phyloP scores from a whole-genome alignment of 1,140 invertebrate genomes.

The Asobara japonica region DNA sequence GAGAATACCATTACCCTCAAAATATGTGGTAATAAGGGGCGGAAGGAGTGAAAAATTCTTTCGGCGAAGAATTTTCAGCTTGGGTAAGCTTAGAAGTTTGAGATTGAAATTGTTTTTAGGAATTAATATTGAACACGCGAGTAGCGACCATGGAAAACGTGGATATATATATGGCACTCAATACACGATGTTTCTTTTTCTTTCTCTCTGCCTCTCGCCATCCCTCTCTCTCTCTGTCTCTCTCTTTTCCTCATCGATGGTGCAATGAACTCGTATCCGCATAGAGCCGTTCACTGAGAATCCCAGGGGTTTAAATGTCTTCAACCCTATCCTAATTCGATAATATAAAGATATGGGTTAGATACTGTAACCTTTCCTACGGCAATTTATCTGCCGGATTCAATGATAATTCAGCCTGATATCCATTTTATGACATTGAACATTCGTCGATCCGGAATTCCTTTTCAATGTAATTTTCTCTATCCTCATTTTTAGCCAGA shows the following conservation, averaged over 20 bases:
- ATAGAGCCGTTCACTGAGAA: not conserved
- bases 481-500: too few relatives aligned
- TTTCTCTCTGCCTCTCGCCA: not conserved
- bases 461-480: too few relatives aligned
- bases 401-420: not conserved
- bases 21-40: not conserved
- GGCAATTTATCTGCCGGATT: not conserved
- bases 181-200: not conserved
- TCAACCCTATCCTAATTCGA: not conserved
- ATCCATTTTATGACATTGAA: not conserved
- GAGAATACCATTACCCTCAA: not conserved
- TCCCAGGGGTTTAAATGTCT: not conserved
- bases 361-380: not conserved
- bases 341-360: not conserved
- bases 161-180: not conserved
- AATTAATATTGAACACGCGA: conserved; percentile 9
- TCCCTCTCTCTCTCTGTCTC: not conserved
- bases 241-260: not conserved
- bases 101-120: not conserved
- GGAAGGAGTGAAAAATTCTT: not conserved
- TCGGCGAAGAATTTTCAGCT: not conserved
- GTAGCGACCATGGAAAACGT: not conserved
- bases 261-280: not conserved
- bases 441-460: not conserved
- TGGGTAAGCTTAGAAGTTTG: not conserved